phyloP scores from a whole-genome alignment of 1,140 invertebrate genomes.

The Drosophila azteca region DNA sequence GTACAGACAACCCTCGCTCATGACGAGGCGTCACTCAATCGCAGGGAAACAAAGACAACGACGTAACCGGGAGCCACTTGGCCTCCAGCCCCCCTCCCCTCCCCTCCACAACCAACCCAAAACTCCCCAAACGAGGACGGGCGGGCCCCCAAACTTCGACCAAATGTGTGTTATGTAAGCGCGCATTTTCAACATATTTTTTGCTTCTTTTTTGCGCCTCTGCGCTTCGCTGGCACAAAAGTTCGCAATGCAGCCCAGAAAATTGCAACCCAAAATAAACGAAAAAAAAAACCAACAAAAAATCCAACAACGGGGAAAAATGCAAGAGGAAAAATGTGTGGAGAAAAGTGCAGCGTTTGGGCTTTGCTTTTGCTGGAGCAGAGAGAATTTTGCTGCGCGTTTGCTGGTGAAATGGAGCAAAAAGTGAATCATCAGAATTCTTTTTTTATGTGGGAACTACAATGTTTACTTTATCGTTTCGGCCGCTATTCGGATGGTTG shows the following conservation, averaged over 20 bases:
- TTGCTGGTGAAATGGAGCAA: constrained; percentile 23
- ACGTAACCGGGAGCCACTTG: constrained; percentile 43
- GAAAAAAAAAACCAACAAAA: too few species aligned
- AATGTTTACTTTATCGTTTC: constrained; percentile 36
- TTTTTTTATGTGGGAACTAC: constrained; percentile 7
- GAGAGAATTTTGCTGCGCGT: constrained; percentile 18
- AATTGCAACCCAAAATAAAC: constrained; percentile 2
- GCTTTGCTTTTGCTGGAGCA: constrained; percentile 3
- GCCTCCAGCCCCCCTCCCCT: constrained; percentile 23
- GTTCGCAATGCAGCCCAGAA: constrained; percentile 52
- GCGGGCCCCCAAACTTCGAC: constrained; percentile 40
- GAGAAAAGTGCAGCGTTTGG: constrained; percentile 35
- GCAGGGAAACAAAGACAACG: constrained; percentile 47
- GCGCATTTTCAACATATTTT: constrained; percentile 64
- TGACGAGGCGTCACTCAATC: constrained; percentile 24
- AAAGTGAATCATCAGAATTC: constrained; percentile 39
- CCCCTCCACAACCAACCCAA: constrained; percentile 25
- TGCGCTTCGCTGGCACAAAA: constrained; percentile 57
- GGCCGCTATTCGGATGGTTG: constrained; percentile 2
- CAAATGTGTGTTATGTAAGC: constrained; percentile 67
- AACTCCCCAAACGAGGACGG: constrained; percentile 31
- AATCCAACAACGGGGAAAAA: constrained; percentile 4
- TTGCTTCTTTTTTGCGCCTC: constrained; percentile 43
- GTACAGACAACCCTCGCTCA: constrained; percentile 13
- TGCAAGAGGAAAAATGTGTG: not conserved